Conservation (phyloP, 2,113 vertebrate species). For the Phycodurus eques region DNA sequence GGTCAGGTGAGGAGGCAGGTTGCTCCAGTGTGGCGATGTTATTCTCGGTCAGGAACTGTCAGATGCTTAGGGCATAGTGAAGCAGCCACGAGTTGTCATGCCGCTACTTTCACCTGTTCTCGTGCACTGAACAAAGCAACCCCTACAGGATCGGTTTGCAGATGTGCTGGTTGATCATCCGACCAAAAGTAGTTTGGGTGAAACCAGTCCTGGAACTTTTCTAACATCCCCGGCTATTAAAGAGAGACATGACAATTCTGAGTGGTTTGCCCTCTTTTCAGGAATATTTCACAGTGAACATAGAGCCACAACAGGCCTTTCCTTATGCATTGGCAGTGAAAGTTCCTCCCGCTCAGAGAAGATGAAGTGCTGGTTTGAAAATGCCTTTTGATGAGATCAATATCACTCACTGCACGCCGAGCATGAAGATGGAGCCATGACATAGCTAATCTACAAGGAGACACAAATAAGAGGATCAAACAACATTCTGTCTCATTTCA, state of each 20-base stretch:
- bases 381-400: conserved; percentile 4
- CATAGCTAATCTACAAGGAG: not conserved
- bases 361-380: conserved; percentile 1
- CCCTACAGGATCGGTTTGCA: too few relatives aligned
- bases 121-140: too few relatives aligned
- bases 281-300: not conserved
- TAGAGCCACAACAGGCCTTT: not conserved
- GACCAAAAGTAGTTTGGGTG: too few relatives aligned
- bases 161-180: too few relatives aligned
- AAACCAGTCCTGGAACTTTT: not conserved
- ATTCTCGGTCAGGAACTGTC: too few relatives aligned
- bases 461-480: conserved; percentile 14
- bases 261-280: not conserved
- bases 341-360: not conserved
- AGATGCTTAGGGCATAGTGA: too few relatives aligned
- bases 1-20: too few relatives aligned
- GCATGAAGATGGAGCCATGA: not conserved
- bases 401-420: not conserved
- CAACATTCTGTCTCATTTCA: conserved; percentile 2
- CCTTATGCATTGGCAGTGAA: not conserved
- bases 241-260: not conserved
- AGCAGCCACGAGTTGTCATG: too few relatives aligned
- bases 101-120: too few relatives aligned
- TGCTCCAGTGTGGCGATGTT: too few relatives aligned
- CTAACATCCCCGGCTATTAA: not conserved